Conservation (phyloP, 2,888 invertebrate species). For the Seira ritae region DNA sequence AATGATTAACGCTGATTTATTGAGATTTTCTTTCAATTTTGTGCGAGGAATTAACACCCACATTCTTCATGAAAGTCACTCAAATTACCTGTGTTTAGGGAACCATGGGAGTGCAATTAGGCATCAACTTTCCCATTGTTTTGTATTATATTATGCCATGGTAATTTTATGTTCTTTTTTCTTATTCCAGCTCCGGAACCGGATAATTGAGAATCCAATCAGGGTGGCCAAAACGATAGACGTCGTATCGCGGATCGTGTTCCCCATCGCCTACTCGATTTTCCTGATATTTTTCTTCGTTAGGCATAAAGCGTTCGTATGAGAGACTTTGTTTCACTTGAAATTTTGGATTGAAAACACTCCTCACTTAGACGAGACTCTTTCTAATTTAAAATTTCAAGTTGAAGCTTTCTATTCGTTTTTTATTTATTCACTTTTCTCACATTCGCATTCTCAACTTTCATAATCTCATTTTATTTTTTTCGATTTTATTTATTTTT, state of each 20-base stretch:
- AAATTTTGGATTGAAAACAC: conserved; percentile 66
- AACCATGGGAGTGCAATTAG: no score
- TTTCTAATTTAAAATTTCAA: conserved; percentile 68
- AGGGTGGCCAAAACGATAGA: conserved; percentile 89
- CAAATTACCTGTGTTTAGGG: no score
- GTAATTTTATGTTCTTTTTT: no score
- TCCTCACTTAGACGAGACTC: conserved; percentile 54
- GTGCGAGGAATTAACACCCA: no score
- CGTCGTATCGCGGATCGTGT: conserved; percentile 90
- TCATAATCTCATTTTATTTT: no score
- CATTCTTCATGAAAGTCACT: no score
- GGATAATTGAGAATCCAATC: conserved; percentile 83
- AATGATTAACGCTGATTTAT: no score
- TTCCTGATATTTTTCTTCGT: conserved; percentile 97
- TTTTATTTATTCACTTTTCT: conserved; percentile 37
- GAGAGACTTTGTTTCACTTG: conserved; percentile 68
- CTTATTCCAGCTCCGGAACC: conserved; percentile 42
- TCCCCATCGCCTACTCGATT: conserved; percentile 93
- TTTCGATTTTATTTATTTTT: no score
- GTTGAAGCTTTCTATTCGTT: conserved; percentile 56
- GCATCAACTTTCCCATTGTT: no score
- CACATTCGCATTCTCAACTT: neutral
- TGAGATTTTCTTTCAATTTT: no score
- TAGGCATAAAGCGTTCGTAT: conserved; percentile 88
- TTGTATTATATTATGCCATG: no score